phyloP scores from a whole-genome alignment of 2,113 vertebrate genomes.

The Setophaga coronata region DNA sequence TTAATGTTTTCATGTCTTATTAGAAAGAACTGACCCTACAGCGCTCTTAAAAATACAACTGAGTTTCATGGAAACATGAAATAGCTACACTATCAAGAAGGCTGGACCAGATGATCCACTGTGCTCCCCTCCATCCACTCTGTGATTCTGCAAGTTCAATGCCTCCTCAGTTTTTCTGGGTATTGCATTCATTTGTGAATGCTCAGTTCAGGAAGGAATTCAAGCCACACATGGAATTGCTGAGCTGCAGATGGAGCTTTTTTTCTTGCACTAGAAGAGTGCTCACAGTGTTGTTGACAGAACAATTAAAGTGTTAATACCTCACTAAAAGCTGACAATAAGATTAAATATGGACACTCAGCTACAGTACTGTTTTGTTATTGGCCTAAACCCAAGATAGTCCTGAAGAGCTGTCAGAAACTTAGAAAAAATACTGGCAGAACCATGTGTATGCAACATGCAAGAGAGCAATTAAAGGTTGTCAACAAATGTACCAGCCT shows the following conservation, averaged over 20 bases:
- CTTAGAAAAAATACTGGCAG: neutral
- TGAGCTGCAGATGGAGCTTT: neutral
- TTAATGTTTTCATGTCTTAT: neutral
- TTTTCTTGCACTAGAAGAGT: neutral
- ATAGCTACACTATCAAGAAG: neutral
- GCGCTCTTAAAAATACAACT: neutral
- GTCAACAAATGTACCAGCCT: neutral
- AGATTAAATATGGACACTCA: neutral
- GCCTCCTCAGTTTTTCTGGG: neutral
- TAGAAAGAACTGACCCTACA: neutral
- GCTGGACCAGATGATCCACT: neutral
- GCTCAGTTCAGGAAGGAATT: neutral
- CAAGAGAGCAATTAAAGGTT: neutral
- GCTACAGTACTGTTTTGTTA: neutral
- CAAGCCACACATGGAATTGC: neutral
- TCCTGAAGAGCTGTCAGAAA: neutral
- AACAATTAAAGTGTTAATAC: neutral
- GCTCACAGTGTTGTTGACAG: neutral
- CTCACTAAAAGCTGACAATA: neutral
- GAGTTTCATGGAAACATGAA: neutral
- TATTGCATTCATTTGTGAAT: neutral
- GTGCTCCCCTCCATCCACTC: neutral
- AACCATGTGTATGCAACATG: neutral
- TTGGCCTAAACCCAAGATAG: neutral
- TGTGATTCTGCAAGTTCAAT: neutral